Conservation (phyloP, 2,797 vertebrate species). For the Protonibea diacanthus region DNA sequence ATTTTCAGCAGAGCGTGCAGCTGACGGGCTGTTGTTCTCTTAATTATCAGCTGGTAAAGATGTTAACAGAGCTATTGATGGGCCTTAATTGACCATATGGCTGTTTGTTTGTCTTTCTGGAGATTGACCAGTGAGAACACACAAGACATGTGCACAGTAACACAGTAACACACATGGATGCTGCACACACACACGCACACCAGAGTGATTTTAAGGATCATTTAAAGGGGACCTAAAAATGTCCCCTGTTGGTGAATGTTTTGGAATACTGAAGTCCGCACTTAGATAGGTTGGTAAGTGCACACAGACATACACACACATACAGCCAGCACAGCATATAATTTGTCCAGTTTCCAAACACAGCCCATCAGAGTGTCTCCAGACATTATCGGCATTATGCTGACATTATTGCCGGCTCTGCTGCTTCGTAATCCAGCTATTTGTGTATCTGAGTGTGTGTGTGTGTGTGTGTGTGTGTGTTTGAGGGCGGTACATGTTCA, state of each 20-base stretch:
- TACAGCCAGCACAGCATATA: slow-evolving; percentile 31
- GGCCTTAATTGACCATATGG: slow-evolving; percentile 85
- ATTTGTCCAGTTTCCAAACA: slow-evolving; percentile 58
- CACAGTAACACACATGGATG: slow-evolving; percentile 33
- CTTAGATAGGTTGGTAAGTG: too few species aligned
- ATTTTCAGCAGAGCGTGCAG: slow-evolving; percentile 54
- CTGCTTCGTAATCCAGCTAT: slow-evolving; percentile 54
- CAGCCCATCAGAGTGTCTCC: slow-evolving; percentile 56
- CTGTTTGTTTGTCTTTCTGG: slow-evolving; percentile 73
- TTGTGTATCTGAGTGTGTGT: slow-evolving; percentile 6
- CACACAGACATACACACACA: slow-evolving; percentile 38
- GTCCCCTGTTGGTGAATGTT: too few species aligned
- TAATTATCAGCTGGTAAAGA: slow-evolving; percentile 79
- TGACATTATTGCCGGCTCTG: slow-evolving; percentile 56
- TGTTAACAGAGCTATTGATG: slow-evolving; percentile 81
- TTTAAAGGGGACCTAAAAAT: too few species aligned
- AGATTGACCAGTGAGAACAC: slow-evolving; percentile 64
- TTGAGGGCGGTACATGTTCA: slow-evolving; percentile 27
- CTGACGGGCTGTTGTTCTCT: slow-evolving; percentile 75
- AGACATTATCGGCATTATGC: slow-evolving; percentile 56
- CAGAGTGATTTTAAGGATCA: too few species aligned
- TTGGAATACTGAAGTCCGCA: too few species aligned
- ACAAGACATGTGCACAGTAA: slow-evolving; percentile 37
- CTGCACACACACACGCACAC: slow-evolving; percentile 14
- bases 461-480: slow-evolving; percentile 23